Base-by-base conservation (phyloP, 1,140 invertebrate species). In the Ceratina australensis region DNA sequence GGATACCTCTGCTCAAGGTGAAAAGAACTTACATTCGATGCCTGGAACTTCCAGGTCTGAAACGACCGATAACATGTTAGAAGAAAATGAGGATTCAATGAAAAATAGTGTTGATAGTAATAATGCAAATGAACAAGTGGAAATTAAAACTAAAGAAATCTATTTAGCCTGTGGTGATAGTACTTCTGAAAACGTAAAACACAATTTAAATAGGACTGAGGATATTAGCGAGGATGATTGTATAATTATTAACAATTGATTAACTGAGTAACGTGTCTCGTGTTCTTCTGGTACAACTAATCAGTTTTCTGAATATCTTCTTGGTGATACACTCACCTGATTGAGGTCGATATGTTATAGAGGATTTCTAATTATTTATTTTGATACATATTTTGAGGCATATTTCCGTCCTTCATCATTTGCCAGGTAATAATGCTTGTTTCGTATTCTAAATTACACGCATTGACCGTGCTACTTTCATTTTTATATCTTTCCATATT, bases 231-330 rank as follows among this genome's bases (percentile, higher is more conserved):
- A 75, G 18, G 81, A 82, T 0, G 81, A 82, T 15, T 83, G 75
- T 82, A 66, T 81, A 52, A 83, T 83, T 78, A 79, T 82, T 8
- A 65, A 73, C 28, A 42, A 82, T 79, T 83, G 81, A 81, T 77
- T 26, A 67, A 76, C 65, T n/a, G 20, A 28, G 47, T n/a, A 15
- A 50, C 13, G 15, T 59, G 5, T 1, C 47, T n/a, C 49, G 22
- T 57, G 26, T 67, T 64, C 42, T 3, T 72, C 49, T 69, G n/a
- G 13, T 69, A 56, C 13, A 10, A 65, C 42, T 60, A 13, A 59
- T 50, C 33, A 54, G 13, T 52, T 72, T 7, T 63, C 13, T 10
- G 57, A 72, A 3, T 28, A 72, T 54, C n/a, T 5, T 2, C 16
- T 54, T 54, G 52, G 33, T 8, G 8, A 10, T 42, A 42, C 10